Evolutionary conservation across 2,797 vertebrate genomes (phyloP), one percentile per base, ranked within the genome.

Genomic region (Nyctibius grandis): DNA sequence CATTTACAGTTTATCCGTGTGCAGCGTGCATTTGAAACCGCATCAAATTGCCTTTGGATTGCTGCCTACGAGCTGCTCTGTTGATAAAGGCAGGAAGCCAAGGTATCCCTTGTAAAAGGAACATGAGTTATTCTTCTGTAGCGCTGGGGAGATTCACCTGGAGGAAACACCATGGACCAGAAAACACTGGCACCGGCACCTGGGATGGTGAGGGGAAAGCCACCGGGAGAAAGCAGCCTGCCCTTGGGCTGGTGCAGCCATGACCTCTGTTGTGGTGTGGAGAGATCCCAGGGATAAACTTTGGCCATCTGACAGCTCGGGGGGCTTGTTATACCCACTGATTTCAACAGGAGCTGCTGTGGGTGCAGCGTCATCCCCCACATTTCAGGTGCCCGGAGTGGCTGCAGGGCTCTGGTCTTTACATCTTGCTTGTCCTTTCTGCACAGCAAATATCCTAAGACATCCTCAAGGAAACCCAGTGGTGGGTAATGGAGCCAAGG

Each of bases 21-120:
- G 56, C 50, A 45, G 82, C 9, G 5, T 64, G 29, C 28, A 14
- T 70, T 74, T 82, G 92, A 95, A 95, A 84, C 80, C 67, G 1
- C 93, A 86, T 85, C 83, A 63, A 90, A 89, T 91, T 70, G 88
- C 45, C 74, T 91, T 91, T 94, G 96, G 91, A 95, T 40, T 45
- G 67, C 88, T 95, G 96, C 95, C 89, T 83, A 42, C 0, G 0
- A 96, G 59, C 80, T 76, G 54, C 89, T 90, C 85, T 95, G 95
- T 79, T 87, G 89, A 90, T 53, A 78, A 73, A 94, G 95, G 91
- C 84, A 80, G 78, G 64, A 77, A 87, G 93, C 95, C 95, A 96
- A 87, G 51, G 63, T 45, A 48, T 86, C 86, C 84, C 67, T 95
- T 1, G 2, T 22, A 48, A 94, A 87, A 85, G 15, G 53, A 84